These are phyloP conservation scores for Zaprionus africanus DNA, from an alignment of 1,140 invertebrate genomes.

Conservation along the genomic window DNA sequence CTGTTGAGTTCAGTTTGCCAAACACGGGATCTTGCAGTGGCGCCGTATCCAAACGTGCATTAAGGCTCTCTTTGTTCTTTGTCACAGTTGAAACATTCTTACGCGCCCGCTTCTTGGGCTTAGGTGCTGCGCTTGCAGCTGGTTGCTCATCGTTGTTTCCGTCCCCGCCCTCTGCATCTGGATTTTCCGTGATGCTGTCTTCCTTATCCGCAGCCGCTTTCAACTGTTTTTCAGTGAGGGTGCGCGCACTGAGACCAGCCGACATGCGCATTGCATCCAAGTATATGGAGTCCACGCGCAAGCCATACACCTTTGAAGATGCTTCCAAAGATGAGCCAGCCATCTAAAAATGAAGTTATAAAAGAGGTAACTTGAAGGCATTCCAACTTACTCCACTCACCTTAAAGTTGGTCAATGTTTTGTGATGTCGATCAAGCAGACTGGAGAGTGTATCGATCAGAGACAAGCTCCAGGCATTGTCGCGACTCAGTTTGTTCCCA, in stretches of 20 bases:
- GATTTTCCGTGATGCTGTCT: conserved; percentile 50
- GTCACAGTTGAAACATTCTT: conserved; percentile 82
- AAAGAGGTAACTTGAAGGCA: background rate
- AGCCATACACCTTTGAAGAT: conserved; percentile 90
- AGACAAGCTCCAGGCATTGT: conserved; percentile 90
- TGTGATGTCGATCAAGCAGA: conserved; percentile 87
- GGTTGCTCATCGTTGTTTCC: conserved; percentile 21
- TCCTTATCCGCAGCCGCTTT: conserved; percentile 66
- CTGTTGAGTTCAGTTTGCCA: conserved; percentile 80
- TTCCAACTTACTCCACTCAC: conserved; percentile 65
- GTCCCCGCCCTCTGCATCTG: conserved; percentile 15
- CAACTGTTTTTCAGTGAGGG: conserved; percentile 57
- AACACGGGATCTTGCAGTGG: conserved; percentile 80
- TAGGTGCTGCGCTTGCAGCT: conserved; percentile 39
- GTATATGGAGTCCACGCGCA: conserved; percentile 89
- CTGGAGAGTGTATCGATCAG: conserved; percentile 90
- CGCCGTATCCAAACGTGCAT: conserved; percentile 73
- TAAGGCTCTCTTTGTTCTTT: conserved; percentile 83
- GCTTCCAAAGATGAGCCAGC: conserved; percentile 90
- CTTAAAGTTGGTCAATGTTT: conserved; percentile 88
- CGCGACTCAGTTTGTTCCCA: conserved; percentile 88
- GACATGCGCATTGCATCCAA: conserved; percentile 89
- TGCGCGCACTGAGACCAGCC: conserved; percentile 85
- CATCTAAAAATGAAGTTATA: conserved; percentile 47
- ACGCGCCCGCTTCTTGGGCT: conserved; percentile 73